phyloP scores from a whole-genome alignment of 2,113 vertebrate species.

The Bos indicus region DNA sequence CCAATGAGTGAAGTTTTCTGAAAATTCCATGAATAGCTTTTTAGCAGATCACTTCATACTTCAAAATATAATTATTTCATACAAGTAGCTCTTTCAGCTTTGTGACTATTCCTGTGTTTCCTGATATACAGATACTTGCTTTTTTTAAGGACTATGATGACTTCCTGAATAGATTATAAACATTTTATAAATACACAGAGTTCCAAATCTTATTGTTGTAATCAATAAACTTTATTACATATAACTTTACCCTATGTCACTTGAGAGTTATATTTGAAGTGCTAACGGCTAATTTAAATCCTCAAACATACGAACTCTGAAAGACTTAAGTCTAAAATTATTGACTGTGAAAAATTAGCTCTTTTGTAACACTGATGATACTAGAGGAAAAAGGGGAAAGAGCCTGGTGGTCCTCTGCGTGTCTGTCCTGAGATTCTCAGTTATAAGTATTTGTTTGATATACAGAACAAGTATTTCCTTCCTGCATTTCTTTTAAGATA shows the following conservation, averaged over 20 bases:
- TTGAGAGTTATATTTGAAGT: background rate
- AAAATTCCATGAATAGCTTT: background rate
- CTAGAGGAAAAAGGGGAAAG: background rate
- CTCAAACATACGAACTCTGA: background rate
- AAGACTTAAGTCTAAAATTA: background rate
- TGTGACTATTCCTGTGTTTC: background rate
- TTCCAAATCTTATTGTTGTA: background rate
- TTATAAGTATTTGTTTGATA: background rate
- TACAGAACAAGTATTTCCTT: background rate
- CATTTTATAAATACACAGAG: background rate
- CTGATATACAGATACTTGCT: background rate
- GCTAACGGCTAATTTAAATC: background rate
- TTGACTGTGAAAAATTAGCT: background rate
- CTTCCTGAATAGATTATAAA: background rate
- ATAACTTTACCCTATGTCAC: background rate
- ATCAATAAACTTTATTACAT: background rate
- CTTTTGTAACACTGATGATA: background rate
- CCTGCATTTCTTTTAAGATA: constrained; percentile 2
- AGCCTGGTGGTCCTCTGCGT: background rate
- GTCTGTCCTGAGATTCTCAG: background rate
- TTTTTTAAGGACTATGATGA: background rate
- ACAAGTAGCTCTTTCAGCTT: background rate
- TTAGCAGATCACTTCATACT: background rate
- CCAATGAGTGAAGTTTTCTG: background rate
- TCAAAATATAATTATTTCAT: background rate